phyloP scores from a whole-genome alignment of 1,140 invertebrate species.

The Tetragnatha versicolor region DNA sequence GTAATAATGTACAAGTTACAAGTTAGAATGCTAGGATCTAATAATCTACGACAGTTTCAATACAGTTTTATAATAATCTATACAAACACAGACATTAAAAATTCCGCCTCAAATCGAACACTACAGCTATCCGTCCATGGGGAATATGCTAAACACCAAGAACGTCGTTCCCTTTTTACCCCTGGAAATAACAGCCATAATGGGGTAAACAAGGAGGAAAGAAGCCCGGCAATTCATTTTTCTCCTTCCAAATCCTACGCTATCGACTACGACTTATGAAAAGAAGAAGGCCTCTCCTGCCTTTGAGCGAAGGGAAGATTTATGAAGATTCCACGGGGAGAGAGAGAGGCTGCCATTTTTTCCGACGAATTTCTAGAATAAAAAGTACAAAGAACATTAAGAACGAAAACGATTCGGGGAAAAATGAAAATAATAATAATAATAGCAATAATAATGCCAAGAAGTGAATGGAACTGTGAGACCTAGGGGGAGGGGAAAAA shows the following conservation, averaged over 20 bases:
- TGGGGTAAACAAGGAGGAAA: neutral
- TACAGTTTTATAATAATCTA: neutral
- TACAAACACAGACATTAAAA: neutral
- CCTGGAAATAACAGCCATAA: neutral
- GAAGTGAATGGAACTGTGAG: neutral
- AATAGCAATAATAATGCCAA: no score
- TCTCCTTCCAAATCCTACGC: neutral
- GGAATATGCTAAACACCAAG: neutral
- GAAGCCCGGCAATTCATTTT: neutral
- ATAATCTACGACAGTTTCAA: no score
- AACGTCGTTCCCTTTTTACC: neutral
- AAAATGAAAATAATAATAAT: neutral
- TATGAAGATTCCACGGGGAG: slow-evolving; percentile 13
- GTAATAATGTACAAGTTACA: no score
- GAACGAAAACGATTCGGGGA: neutral
- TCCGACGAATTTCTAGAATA: neutral
- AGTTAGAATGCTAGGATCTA: no score
- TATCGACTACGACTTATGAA: slow-evolving; percentile 1
- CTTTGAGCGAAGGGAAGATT: slow-evolving; percentile 25
- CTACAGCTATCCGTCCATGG: neutral
- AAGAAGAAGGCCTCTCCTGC: neutral
- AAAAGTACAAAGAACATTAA: slow-evolving; percentile 14
- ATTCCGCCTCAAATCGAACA: neutral
- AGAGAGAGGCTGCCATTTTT: neutral
- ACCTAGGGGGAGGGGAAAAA: neutral